phyloP scores from a whole-genome alignment of 2,888 invertebrate genomes.

The Polymixis flavicincta region DNA sequence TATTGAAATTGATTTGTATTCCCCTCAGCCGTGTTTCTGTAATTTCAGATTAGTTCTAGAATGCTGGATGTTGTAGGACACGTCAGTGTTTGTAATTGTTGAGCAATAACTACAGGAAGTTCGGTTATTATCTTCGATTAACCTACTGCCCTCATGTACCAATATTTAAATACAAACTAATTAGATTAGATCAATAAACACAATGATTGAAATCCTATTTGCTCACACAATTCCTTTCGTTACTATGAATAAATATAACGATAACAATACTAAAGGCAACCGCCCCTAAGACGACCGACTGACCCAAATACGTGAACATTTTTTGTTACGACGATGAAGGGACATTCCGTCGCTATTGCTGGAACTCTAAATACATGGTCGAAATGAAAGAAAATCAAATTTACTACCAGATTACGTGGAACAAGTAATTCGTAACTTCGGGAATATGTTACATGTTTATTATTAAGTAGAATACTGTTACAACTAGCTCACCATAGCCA shows the following conservation, averaged over 20 bases:
- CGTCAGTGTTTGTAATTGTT: conserved; percentile 70
- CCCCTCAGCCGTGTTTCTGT: background rate
- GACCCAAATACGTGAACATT: background rate
- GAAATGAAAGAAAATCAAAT: no score
- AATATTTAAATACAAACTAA: conserved; percentile 1
- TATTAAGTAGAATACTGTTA: no score
- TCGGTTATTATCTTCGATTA: conserved; percentile 26
- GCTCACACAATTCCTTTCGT: background rate
- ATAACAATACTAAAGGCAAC: background rate
- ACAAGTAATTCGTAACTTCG: no score
- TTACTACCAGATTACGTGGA: no score
- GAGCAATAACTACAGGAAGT: conserved; percentile 53
- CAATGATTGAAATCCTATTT: background rate
- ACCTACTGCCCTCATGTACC: conserved; percentile 15
- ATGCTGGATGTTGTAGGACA: conserved; percentile 65
- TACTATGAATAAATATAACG: background rate
- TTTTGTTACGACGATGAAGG: no score
- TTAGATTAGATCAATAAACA: background rate
- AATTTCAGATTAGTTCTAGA: conserved; percentile 23
- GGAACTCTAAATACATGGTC: no score
- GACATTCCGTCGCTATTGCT: no score
- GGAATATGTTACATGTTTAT: no score
- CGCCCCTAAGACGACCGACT: no score
- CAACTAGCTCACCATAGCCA: no score
- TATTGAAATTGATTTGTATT: background rate